phyloP scores from a whole-genome alignment of 2,797 vertebrate genomes.

The Choloepus didactylus region DNA sequence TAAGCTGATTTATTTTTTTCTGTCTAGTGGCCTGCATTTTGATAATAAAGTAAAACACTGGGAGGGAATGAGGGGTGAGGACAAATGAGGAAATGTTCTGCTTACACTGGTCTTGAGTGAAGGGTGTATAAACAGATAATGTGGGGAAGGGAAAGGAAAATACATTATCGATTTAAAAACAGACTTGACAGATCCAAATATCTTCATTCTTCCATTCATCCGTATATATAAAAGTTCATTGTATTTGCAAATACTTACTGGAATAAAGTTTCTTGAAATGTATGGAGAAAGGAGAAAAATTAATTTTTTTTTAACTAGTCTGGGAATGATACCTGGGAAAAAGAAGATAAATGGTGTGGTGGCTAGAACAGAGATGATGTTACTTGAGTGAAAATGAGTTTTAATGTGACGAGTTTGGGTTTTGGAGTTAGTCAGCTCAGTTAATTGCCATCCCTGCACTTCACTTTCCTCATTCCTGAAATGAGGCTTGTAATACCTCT shows the following conservation, averaged over 20 bases:
- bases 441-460: not conserved
- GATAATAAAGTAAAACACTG: slow-evolving; percentile 22
- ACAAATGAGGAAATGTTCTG: not conserved
- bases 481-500: not conserved
- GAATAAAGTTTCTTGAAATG: slow-evolving; percentile 22
- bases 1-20: slow-evolving; percentile 18
- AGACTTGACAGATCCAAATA: not conserved
- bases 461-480: not conserved
- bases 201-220: not conserved
- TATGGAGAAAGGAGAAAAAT: slow-evolving; percentile 32
- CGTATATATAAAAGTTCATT: slow-evolving; percentile 37
- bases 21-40: not conserved
- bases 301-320: slow-evolving; percentile 38
- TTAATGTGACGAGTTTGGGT: not conserved
- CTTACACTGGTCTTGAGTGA: not conserved
- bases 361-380: not conserved
- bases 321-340: not conserved
- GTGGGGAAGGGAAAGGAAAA: not conserved
- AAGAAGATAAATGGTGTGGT: not conserved
- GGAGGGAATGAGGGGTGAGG: not conserved
- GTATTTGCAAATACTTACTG: not conserved
- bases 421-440: not conserved
- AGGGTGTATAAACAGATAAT: not conserved
- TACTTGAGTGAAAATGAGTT: not conserved
- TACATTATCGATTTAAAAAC: slow-evolving; percentile 5